Conservation (phyloP, 2,888 invertebrate species). For the Smittia aterrima region DNA sequence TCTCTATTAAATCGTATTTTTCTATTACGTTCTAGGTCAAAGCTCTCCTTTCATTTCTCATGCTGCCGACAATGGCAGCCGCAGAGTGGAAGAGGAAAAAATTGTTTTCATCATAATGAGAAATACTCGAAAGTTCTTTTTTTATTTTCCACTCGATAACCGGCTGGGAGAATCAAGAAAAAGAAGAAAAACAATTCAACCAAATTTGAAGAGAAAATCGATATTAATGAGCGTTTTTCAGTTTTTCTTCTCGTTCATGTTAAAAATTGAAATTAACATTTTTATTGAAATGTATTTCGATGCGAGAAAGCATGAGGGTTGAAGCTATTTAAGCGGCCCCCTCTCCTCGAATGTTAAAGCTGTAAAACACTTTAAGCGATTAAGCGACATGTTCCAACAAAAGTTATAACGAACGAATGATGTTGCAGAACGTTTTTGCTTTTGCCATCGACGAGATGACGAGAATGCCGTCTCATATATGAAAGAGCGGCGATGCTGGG, state of each 20-base stretch:
- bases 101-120: background rate
- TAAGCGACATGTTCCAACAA: too few species aligned
- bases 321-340: too few species aligned
- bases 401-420: too few species aligned
- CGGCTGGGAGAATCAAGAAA: background rate
- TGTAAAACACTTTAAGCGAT: too few species aligned
- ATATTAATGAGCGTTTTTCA: slow-evolving; percentile 7
- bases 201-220: background rate
- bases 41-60: slow-evolving; percentile 16
- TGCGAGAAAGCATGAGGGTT: too few species aligned
- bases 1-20: slow-evolving; percentile 19
- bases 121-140: background rate
- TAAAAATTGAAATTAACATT: slow-evolving; percentile 3
- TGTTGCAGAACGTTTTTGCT: too few species aligned
- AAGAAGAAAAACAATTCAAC: background rate
- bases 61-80: too few species aligned
- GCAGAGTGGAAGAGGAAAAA: background rate
- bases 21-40: slow-evolving; percentile 18
- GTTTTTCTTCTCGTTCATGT: slow-evolving; percentile 3
- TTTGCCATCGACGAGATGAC: too few species aligned
- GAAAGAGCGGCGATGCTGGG: too few species aligned
- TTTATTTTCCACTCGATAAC: background rate
- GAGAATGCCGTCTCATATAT: too few species aligned
- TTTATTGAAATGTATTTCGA: background rate
- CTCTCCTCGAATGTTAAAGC: too few species aligned